Base-by-base conservation (phyloP, 2,113 vertebrate species). In the Phaethornis superciliosus region DNA sequence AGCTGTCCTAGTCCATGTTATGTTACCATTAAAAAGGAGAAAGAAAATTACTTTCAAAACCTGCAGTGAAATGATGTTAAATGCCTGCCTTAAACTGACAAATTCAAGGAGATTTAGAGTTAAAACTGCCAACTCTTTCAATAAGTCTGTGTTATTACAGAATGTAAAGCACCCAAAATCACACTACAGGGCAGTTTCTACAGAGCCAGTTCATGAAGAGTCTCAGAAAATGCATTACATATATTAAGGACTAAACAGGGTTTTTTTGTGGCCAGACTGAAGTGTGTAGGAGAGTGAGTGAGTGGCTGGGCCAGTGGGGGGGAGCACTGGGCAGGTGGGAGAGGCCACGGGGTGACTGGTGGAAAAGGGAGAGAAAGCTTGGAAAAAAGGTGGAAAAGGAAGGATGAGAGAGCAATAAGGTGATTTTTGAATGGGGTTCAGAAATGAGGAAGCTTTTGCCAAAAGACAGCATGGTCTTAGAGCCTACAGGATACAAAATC, bases 21-120 rank as follows among this genome's bases (percentile, higher is more conserved):
- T 68, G 69, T 52, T 86, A 63, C 82, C 80, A 90, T 96, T 96
- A 93, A 92, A 94, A 94, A 85, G 68, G 69, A 83, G 89, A 94
- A 95, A 92, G 96, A 96, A 96, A 96, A 95, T 94, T 90, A 90
- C 83, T 95, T 97, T 94, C 76, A 92, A 96, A 95, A 95, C 35
- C 65, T 88, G 80, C 85, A 95, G 80, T 94, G 82, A 95, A 94
- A 93, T 62, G 80, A 95, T 93, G 88, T 92, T 94, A 93, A 96
- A 44, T 90, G 80, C 81, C 90, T 97, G 92, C 88, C 82, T 96
- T 93, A 93, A 95, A 96, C 80, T 79, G 94, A 94, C 93, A 95
- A 93, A 92, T 93, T 95, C 92, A 90, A 94, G 89, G 89, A 95
- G 94, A 97, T 94, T 95, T 88, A 94, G 88, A 95, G 94, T 96